These are phyloP conservation scores for Dioctria linearis DNA, from an alignment of 2,888 invertebrate genomes.

Conservation along the genomic window DNA sequence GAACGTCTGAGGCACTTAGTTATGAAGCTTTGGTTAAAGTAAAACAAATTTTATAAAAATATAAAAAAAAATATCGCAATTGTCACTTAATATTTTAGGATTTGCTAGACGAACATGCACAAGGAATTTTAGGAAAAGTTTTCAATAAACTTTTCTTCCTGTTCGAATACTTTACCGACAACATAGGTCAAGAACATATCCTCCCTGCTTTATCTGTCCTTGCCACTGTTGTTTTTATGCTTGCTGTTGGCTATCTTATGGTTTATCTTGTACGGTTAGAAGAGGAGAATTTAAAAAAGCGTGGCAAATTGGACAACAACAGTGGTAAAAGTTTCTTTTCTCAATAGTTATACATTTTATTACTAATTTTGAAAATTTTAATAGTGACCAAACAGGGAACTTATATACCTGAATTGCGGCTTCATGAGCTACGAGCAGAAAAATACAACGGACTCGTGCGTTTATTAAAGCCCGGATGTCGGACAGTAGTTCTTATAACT, in stretches of 20 bases:
- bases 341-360: neutral
- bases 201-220: conserved; percentile 84
- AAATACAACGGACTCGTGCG: conserved; percentile 96
- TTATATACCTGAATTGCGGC: conserved; percentile 77
- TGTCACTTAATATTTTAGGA: conserved; percentile 72
- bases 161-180: conserved; percentile 80
- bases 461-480: conserved; percentile 93
- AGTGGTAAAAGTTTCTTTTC: conserved; percentile 14
- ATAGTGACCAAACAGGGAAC: conserved; percentile 60
- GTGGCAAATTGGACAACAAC: conserved; percentile 46
- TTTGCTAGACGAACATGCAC: conserved; percentile 84
- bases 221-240: conserved; percentile 83
- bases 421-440: conserved; percentile 94
- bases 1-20: conserved; percentile 81
- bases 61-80: no score
- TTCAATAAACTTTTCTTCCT: conserved; percentile 78
- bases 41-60: conserved; percentile 46
- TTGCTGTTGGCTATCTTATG: conserved; percentile 88
- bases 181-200: conserved; percentile 83
- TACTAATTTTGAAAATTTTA: conserved; percentile 31
- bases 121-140: conserved; percentile 80
- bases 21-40: conserved; percentile 87
- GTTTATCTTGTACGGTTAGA: conserved; percentile 79
- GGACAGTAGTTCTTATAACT: conserved; percentile 91
- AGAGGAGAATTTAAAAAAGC: conserved; percentile 68